These are phyloP conservation scores for Nebria salina DNA, from an alignment of 2,888 invertebrate genomes.

Conservation along the genomic window DNA sequence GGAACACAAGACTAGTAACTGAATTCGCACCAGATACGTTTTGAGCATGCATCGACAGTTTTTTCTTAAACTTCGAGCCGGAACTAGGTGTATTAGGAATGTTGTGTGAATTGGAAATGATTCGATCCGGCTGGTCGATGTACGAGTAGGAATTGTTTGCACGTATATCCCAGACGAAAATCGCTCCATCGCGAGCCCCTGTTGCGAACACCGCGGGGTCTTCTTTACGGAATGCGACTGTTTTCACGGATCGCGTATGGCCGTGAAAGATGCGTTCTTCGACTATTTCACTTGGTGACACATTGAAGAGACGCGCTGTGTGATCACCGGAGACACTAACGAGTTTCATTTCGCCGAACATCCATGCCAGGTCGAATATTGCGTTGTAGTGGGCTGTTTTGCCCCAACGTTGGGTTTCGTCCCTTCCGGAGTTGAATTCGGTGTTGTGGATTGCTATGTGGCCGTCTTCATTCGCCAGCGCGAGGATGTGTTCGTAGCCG, in stretches of 20 bases:
- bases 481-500: slow-evolving; percentile 76
- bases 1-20: slow-evolving; percentile 86
- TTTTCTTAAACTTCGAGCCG: slow-evolving; percentile 60
- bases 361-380: slow-evolving; percentile 90
- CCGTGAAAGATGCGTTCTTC: slow-evolving; percentile 73
- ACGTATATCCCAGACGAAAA: slow-evolving; percentile 86
- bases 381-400: slow-evolving; percentile 84
- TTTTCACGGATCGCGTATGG: slow-evolving; percentile 85
- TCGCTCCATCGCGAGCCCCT: slow-evolving; percentile 87
- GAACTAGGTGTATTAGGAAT: slow-evolving; percentile 66
- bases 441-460: slow-evolving; percentile 71
- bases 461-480: slow-evolving; percentile 89
- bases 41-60: slow-evolving; percentile 42
- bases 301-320: slow-evolving; percentile 82
- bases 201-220: slow-evolving; percentile 84
- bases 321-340: slow-evolving; percentile 90
- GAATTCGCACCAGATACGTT: slow-evolving; percentile 70
- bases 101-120: slow-evolving; percentile 74
- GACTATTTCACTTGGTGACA: slow-evolving; percentile 62
- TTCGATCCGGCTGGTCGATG: slow-evolving; percentile 73
- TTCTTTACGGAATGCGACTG: slow-evolving; percentile 76
- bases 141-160: slow-evolving; percentile 62
- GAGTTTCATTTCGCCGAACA: slow-evolving; percentile 77
- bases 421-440: slow-evolving; percentile 38
- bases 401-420: slow-evolving; percentile 55